These are phyloP conservation scores for Drosophila lini DNA, from an alignment of 1,140 invertebrate genomes.

Conservation along the genomic window DNA sequence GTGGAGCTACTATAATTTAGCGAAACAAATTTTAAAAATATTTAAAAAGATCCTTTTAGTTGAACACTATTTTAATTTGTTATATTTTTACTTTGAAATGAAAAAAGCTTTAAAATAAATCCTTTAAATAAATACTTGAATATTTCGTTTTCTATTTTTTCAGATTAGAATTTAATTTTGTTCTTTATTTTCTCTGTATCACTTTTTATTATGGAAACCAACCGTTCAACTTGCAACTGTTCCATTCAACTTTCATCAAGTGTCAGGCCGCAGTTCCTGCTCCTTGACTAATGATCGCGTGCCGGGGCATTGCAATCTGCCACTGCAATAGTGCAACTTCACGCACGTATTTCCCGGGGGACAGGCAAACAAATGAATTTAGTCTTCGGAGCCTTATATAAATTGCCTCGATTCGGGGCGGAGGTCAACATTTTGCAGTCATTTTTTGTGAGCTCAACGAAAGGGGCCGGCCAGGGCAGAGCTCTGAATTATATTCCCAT, in stretches of 20 bases:
- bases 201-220: background rate
- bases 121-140: background rate
- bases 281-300: slow-evolving; percentile 79
- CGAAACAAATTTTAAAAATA: too few species aligned
- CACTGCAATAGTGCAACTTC: slow-evolving; percentile 57
- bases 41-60: too few species aligned
- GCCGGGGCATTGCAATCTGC: slow-evolving; percentile 65
- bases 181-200: background rate
- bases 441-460: slow-evolving; percentile 61
- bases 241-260: slow-evolving; percentile 54
- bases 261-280: slow-evolving; percentile 53
- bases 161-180: background rate
- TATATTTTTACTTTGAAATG: too few species aligned
- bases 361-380: slow-evolving; percentile 68
- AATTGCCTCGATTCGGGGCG: slow-evolving; percentile 4
- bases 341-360: slow-evolving; percentile 54
- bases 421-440: slow-evolving; percentile 31
- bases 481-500: slow-evolving; percentile 64
- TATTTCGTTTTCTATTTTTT: background rate
- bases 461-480: background rate
- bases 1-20: too few species aligned
- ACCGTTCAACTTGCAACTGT: background rate
- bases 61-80: too few species aligned
- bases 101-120: background rate
- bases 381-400: slow-evolving; percentile 33